phyloP scores from a whole-genome alignment of 2,888 invertebrate species.

The Nemotelus nigrinus region DNA sequence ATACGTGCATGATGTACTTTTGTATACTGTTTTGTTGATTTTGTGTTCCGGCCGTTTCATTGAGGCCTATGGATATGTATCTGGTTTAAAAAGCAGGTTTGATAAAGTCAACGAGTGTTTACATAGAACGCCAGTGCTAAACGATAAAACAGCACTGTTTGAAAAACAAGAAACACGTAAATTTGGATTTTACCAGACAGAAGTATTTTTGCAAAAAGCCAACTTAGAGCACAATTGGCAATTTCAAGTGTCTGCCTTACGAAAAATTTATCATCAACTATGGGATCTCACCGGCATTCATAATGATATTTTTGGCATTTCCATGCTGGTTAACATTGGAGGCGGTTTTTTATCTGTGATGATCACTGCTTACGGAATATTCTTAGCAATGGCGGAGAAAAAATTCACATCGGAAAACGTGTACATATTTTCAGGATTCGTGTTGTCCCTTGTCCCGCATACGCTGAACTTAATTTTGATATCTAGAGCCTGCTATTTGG shows the following conservation, averaged over 20 bases:
- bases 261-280: conserved; percentile 60
- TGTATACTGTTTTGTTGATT: conserved; percentile 57
- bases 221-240: conserved; percentile 14
- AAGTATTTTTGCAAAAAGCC: conserved; percentile 53
- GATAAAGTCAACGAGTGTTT: conserved; percentile 55
- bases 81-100: conserved; percentile 58
- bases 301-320: conserved; percentile 60
- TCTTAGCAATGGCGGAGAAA: conserved; percentile 56
- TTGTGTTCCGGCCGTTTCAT: conserved; percentile 59
- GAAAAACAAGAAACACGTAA: conserved; percentile 30
- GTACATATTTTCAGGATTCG: conserved; percentile 56
- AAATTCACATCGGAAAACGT: conserved; percentile 52
- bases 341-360: conserved; percentile 63
- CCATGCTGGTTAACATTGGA: conserved; percentile 60
- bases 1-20: conserved; percentile 55
- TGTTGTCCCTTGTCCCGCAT: conserved; percentile 60
- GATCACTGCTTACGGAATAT: conserved; percentile 62
- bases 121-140: conserved; percentile 52
- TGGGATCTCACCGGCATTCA: conserved; percentile 58
- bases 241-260: conserved; percentile 54
- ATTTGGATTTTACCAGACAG: conserved; percentile 45
- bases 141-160: neutral
- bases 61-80: conserved; percentile 58
- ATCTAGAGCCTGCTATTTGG: conserved; percentile 59
- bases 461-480: conserved; percentile 59